Evolutionary conservation across 2,113 vertebrate genomes (phyloP).

Genomic region (Bujurquina vittata): DNA sequence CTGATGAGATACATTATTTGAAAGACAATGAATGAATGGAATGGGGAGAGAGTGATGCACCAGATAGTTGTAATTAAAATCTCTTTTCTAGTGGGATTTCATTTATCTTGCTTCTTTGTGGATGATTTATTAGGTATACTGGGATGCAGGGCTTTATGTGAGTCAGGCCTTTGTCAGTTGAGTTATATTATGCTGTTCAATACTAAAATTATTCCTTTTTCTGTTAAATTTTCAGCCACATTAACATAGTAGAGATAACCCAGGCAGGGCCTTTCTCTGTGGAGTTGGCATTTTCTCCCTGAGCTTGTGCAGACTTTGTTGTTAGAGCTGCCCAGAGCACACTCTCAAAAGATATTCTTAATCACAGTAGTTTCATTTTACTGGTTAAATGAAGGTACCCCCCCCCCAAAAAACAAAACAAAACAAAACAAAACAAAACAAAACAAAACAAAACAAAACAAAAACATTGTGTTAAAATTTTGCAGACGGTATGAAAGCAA

Average conservation of each 20-base stretch:
- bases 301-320: background rate
- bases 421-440: too few relatives aligned
- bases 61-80: slow-evolving; percentile 65
- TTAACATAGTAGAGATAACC: background rate
- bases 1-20: slow-evolving; percentile 51
- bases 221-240: background rate
- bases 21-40: slow-evolving; percentile 38
- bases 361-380: background rate
- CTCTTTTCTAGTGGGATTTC: slow-evolving; percentile 38
- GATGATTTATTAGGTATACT: background rate
- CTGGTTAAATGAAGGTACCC: background rate
- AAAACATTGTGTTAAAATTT: background rate
- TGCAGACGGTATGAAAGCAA: background rate
- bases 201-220: background rate
- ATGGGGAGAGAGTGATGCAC: slow-evolving; percentile 19
- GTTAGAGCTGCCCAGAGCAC: background rate
- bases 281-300: background rate
- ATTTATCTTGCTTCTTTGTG: slow-evolving; percentile 24
- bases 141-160: background rate
- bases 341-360: background rate
- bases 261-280: too few relatives aligned
- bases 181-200: background rate
- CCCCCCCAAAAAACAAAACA: too few relatives aligned
- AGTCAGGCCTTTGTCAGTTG: background rate
- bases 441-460: too few relatives aligned